Base-by-base conservation (phyloP, 2,113 vertebrate species). In the Passerina amoena region DNA sequence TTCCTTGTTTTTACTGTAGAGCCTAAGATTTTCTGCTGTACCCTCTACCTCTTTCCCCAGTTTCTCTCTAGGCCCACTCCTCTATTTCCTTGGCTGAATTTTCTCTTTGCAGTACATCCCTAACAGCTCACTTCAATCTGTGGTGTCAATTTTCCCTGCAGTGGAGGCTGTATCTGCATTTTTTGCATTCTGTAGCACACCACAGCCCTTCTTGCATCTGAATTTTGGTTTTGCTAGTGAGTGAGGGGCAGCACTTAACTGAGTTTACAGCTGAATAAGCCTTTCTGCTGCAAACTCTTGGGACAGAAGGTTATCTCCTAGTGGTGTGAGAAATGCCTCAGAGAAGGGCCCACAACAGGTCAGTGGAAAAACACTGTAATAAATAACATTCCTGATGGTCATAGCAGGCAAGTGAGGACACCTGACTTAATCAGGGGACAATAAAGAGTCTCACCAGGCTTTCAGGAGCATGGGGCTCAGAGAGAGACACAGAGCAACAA, bases 361-460 rank as follows among this genome's bases (percentile, higher is more conserved):
- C 44, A 8, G 82, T 75, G 44, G 72, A 44, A 88, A 91, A 94
- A 75, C 38, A 22, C 28, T 6, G 30, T 47, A 68, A 96, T 90
- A 93, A 93, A 95, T 81, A 66, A 75, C 37, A n/a, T 68, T 37
- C 72, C 85, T 94, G 73, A 42, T 94, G 92, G 76, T 81, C 48
- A 35, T 44, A 88, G 47, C 56, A 92, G 76, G 68, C 44, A 66
- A 78, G 76, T 50, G 90, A 93, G 85, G 76, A 71, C 76, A 80
- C 44, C 37, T 37, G 60, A 84, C 82, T 88, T 92, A 94, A 95
- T 90, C 68, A 0, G 76, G 37, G 64, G 88, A 94, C 94, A 92
- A 96, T 68, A 90, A 94, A 94, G 82, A 90, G 69, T 78, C 88
- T 83, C 76, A 68, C 64, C 71, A 78, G 68, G 82, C 51, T 89